phyloP scores from a whole-genome alignment of 2,113 vertebrate genomes.

The Tapirus terrestris region DNA sequence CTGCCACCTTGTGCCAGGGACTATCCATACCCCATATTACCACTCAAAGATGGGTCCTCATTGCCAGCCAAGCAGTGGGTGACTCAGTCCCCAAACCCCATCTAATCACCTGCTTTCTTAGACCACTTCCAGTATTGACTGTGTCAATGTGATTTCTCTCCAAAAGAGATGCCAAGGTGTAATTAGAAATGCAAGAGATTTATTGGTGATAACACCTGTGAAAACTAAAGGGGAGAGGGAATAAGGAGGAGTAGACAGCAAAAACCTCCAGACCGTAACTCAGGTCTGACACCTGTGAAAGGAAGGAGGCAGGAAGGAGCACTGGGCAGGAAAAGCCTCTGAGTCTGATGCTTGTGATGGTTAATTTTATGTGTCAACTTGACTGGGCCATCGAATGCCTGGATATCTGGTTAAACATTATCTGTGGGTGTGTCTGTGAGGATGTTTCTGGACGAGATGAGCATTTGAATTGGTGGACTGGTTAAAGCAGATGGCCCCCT shows the following conservation, averaged over 20 bases:
- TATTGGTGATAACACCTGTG: not conserved
- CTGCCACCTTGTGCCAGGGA: not conserved
- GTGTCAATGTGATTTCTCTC: not conserved
- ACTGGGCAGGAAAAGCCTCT: not conserved
- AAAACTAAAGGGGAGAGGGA: not conserved
- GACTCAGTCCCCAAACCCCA: not conserved
- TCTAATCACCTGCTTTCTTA: not conserved
- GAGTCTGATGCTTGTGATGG: not conserved
- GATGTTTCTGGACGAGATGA: not conserved
- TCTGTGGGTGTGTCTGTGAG: not conserved
- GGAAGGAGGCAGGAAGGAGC: not conserved
- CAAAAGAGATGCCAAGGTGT: not conserved
- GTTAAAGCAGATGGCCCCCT: not conserved
- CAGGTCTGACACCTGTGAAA: not conserved
- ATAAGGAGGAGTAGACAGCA: not conserved
- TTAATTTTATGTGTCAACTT: not conserved
- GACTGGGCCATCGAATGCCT: not conserved
- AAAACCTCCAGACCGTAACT: not conserved
- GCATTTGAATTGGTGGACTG: not conserved
- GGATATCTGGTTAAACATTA: not conserved
- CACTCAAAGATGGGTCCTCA: not conserved
- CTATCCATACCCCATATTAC: accelerated
- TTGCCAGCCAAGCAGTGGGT: not conserved
- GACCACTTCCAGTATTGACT: not conserved
- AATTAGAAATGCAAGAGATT: not conserved